Evolutionary conservation across 2,888 invertebrate species (phyloP), one percentile per base, ranked within the genome.

Genomic region (Hofmannophila pseudospretella): DNA sequence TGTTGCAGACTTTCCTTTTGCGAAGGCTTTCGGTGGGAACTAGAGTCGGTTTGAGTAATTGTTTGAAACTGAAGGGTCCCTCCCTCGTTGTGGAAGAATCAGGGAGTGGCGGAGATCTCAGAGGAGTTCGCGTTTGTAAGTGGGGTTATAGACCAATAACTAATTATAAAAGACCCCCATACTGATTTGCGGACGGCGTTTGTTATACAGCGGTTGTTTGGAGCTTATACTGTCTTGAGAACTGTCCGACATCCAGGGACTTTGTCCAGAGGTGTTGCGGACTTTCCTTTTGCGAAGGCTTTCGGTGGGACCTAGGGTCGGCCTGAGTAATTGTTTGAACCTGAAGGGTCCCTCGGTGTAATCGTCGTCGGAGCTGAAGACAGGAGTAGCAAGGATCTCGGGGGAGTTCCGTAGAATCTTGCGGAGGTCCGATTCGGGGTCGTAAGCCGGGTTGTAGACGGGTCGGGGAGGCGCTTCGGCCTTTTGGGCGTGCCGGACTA

Each of bases 21-120:
- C 92, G 80, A 34, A 92, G 72, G 29, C 92, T 92, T 48, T 92
- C 92, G 0, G 92, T 93, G 0, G 92, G 92, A 1, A 91, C 89
- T 38, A 90, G 76, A 1, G 92, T 91, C 0, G 91, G 91, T 44
- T 91, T 74, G 2, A 93, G 65, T 8, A 92, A 64, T 51, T 91
- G 90, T 32, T 92, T 86, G 57, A 92, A 92, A 52, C 92, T 89
- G 63, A 91, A 92, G 0, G 92, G 92, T 0, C 92, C 92, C 29
- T 89, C 88, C 89, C 9, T 84, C 81, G 16, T 89, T 87, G 1
- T 82, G 78, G 35, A 77, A 81, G 41, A 84, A 79, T 5, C 79
- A 54, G 0, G 82, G 84, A 0, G 84, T 85, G 19, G 85, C 80
- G 43, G 86, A 71, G 26, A 84, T 84, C 57, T 86, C 84, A 0